Evolutionary conservation across 2,113 vertebrate species (phyloP).

Genomic region (Neogobius melanostomus): DNA sequence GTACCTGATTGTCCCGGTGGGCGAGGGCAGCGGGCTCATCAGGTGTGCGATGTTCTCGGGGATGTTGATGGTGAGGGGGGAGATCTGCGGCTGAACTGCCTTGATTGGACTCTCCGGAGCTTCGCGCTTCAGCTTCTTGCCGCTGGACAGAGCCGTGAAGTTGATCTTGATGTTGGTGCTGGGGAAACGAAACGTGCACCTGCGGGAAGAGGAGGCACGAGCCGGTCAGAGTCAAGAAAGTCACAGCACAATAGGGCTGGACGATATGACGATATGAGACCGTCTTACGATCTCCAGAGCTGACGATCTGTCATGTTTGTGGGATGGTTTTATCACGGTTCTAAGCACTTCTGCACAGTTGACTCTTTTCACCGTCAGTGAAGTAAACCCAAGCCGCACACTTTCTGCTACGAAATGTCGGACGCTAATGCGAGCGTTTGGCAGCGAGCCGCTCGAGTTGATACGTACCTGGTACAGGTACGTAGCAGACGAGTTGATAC

Average conservation of each 20-base stretch:
- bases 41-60: conserved; percentile 97
- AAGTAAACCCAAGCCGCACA: no score
- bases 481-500: no score
- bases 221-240: neutral
- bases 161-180: conserved; percentile 99
- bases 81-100: conserved; percentile 91
- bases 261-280: no score
- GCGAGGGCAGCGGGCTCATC: conserved; percentile 94
- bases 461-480: no score
- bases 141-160: conserved; percentile 90
- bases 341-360: no score
- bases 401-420: no score
- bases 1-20: conserved; percentile 97
- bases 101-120: conserved; percentile 90
- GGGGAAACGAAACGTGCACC: conserved; percentile 98
- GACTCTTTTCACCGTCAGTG: no score
- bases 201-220: conserved; percentile 57
- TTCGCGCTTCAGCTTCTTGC: conserved; percentile 86
- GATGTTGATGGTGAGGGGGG: conserved; percentile 97
- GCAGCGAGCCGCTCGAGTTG: no score
- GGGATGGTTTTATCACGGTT: no score
- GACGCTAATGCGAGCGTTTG: no score
- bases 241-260: neutral
- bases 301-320: no score
- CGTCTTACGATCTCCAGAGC: no score